Evolutionary conservation across 2,888 invertebrate genomes (phyloP), one percentile per base, ranked within the genome.

Genomic region (Eristalinus aeneus): DNA sequence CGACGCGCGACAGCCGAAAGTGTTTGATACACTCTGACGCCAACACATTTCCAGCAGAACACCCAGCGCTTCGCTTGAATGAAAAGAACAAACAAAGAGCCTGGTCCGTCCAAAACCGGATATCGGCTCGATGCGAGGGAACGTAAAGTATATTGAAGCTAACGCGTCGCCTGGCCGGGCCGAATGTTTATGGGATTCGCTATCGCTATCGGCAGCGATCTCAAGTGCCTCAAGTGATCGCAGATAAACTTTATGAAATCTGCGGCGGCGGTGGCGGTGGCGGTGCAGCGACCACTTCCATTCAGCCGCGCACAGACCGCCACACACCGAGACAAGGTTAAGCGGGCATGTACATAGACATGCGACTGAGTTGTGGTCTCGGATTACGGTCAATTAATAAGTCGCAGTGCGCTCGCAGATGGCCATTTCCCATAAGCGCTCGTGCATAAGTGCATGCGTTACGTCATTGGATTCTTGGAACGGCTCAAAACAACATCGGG

Each of bases 171-270:
- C n/a, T n/a, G n/a, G 16, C 61, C 79, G 16, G 36, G 61, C 22
- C 63, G 74, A 68, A 68, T 80, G 74, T 78, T 84, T 75, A 79
- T 84, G 79, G 74, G 79, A 69, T 79, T 75, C 39, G 72, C 58
- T 73, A 68, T 78, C 71, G 64, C 72, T 65, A 74, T 80, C 79
- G 73, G 63, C 74, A 72, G 60, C 60, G 74, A 84, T 79, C 39
- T 71, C 16, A 75, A 79, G 78, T 75, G 69, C 11, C 63, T 74
- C n/a, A n/a, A n/a, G 54, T 54, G 79, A 80, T 74, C 74, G 23
- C 9, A 69, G 74, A 69, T 81, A 75, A 58, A 63, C 23, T 54
- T 27, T 0, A 11, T n/a, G 34, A 22, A 46, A 31, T 20, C 36
- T 16, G 58, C 46, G 64, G 64, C 64, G 61, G 64, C 20, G 16